A percentile compares a stretch with the other conserved stretches of the same genome.
These are phyloP conservation scores for Oreonectes daqikongensis DNA, from an alignment of 2,797 vertebrate species.

Conservation along the genomic window DNA sequence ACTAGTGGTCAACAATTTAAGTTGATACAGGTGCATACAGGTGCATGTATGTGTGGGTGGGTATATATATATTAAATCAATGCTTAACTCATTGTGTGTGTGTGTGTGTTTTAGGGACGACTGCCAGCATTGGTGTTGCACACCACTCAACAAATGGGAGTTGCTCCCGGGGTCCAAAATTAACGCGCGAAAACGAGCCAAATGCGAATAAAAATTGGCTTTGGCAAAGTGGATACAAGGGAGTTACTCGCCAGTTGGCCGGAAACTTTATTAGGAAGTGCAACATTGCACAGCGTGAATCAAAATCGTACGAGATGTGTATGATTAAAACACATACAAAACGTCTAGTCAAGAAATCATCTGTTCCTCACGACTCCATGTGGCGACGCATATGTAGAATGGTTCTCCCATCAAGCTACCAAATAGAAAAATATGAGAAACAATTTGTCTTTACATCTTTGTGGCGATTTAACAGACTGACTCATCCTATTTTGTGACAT, in stretches of 20 bases:
- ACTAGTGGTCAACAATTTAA: neutral
- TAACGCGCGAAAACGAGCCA: neutral
- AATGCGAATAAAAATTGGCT: slow-evolving; percentile 3
- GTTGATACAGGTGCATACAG: neutral
- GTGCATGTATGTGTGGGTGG: neutral
- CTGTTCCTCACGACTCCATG: neutral
- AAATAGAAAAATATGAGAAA: neutral
- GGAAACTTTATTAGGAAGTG: slow-evolving; percentile 10
- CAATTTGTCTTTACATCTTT: neutral
- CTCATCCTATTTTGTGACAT: neutral
- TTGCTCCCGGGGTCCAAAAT: neutral
- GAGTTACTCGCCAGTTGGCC: neutral
- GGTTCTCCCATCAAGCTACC: neutral
- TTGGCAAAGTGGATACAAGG: neutral
- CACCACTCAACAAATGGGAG: neutral
- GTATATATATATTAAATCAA: neutral
- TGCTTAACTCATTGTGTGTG: neutral
- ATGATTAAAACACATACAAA: neutral
- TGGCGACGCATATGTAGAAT: neutral
- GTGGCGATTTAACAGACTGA: neutral
- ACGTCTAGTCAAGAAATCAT: neutral
- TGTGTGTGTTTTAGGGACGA: neutral
- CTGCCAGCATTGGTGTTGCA: slow-evolving; percentile 4
- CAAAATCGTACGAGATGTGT: neutral
- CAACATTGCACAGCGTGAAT: slow-evolving; percentile 5